These are phyloP conservation scores for Pollicipes pollicipes DNA, from an alignment of 1,140 invertebrate genomes.

Conservation along the genomic window DNA sequence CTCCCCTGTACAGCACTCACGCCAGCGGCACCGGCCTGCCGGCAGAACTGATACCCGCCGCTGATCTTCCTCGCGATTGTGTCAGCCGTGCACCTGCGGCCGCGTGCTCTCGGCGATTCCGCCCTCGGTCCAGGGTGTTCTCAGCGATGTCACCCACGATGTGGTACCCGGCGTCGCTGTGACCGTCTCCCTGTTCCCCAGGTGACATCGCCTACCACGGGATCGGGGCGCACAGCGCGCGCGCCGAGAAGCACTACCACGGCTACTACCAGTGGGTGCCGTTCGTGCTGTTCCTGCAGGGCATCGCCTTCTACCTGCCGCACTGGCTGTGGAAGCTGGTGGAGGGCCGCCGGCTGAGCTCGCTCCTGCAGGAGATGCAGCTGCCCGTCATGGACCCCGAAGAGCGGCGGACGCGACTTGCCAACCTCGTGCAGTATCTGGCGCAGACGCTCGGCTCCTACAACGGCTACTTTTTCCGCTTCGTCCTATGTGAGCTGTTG, in stretches of 20 bases:
- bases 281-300: conserved; percentile 77
- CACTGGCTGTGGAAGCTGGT: conserved; percentile 83
- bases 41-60: too few species aligned
- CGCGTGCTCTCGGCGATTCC: too few species aligned
- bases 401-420: neutral
- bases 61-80: too few species aligned
- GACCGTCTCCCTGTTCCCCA: too few species aligned
- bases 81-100: too few species aligned
- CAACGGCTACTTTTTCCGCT: conserved; percentile 11
- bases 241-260: neutral
- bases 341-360: conserved; percentile 38
- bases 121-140: too few species aligned
- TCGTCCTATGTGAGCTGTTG: conserved; percentile 23
- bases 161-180: too few species aligned
- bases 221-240: neutral
- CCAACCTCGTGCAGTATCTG: neutral
- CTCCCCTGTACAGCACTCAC: too few species aligned
- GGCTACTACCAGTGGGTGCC: conserved; percentile 29
- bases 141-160: too few species aligned
- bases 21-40: too few species aligned
- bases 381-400: conserved; percentile 12
- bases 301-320: conserved; percentile 63
- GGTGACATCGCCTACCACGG: neutral
- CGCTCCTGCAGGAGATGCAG: conserved; percentile 16
- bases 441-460: neutral